A percentile compares a stretch with the other conserved stretches of the same genome.
These are phyloP conservation scores for Drosophila nikananu DNA, from an alignment of 1,140 invertebrate species.

Conservation along the genomic window DNA sequence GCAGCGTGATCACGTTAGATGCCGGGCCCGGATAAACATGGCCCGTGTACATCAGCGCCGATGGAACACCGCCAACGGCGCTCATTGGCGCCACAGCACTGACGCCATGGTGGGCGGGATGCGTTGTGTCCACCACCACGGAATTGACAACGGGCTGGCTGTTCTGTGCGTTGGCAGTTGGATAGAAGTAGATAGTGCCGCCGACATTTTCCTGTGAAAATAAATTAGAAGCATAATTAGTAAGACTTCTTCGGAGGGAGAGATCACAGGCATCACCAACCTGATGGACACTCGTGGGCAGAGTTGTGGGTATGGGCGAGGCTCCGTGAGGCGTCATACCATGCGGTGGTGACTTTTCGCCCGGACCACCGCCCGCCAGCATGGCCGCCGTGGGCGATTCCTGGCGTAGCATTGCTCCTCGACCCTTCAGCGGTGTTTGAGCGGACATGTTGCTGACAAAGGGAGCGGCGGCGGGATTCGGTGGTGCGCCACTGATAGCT, in stretches of 20 bases:
- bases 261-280: conserved; percentile 61
- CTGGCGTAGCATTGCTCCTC: conserved; percentile 69
- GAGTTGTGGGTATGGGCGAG: conserved; percentile 77
- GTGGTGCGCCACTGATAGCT: conserved; percentile 68
- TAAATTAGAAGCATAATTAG: conserved; percentile 18
- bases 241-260: not conserved
- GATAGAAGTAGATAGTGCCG: conserved; percentile 97
- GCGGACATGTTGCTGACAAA: conserved; percentile 70
- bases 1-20: conserved; percentile 85
- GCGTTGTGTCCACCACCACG: conserved; percentile 67
- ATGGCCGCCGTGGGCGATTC: conserved; percentile 74
- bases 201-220: conserved; percentile 93
- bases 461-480: conserved; percentile 69
- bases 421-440: conserved; percentile 75
- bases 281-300: conserved; percentile 86
- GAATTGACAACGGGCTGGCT: conserved; percentile 76
- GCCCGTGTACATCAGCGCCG: conserved; percentile 71
- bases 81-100: conserved; percentile 62
- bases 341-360: conserved; percentile 79
- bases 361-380: conserved; percentile 50
- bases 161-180: conserved; percentile 86
- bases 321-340: conserved; percentile 81
- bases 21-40: conserved; percentile 85
- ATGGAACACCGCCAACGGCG: conserved; percentile 51
- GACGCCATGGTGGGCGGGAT: conserved; percentile 70